Conservation (phyloP, 2,888 invertebrate species). For the Sphecodes monilicornis region DNA sequence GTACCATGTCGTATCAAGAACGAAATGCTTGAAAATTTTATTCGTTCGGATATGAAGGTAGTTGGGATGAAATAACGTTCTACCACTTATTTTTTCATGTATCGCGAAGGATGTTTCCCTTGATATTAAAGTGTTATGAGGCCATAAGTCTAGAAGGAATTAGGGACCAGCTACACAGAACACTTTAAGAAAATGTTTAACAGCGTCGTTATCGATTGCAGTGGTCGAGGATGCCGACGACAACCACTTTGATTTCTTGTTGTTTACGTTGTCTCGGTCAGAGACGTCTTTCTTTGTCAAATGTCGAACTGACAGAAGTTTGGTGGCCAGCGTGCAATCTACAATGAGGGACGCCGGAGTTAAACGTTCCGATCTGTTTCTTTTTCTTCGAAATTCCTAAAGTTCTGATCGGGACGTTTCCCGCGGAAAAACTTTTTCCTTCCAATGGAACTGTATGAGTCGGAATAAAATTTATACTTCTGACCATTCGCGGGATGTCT, state of each 20-base stretch:
- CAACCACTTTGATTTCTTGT: conserved; percentile 8
- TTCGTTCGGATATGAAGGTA: neutral
- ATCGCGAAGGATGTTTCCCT: neutral
- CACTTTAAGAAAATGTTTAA: neutral
- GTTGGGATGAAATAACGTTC: neutral
- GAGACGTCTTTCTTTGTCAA: neutral
- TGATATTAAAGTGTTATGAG: neutral
- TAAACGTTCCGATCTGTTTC: conserved; percentile 6
- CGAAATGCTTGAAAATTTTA: no score
- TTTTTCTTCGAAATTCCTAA: neutral
- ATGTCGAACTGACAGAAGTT: conserved; percentile 3
- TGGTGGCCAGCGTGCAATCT: neutral
- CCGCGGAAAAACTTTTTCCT: neutral
- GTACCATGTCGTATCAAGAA: no score
- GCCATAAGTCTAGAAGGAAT: neutral
- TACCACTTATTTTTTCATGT: neutral
- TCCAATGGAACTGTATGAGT: neutral
- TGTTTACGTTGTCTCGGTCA: neutral
- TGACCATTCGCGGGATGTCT: neutral
- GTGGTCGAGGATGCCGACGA: neutral
- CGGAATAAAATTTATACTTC: neutral
- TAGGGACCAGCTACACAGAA: neutral
- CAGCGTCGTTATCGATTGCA: conserved; percentile 8
- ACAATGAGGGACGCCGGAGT: neutral
- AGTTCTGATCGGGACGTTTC: neutral